Evolutionary conservation across 1,140 invertebrate genomes (phyloP), one percentile per base, ranked within the genome.

Genomic region (Scaptomyza pallida): DNA sequence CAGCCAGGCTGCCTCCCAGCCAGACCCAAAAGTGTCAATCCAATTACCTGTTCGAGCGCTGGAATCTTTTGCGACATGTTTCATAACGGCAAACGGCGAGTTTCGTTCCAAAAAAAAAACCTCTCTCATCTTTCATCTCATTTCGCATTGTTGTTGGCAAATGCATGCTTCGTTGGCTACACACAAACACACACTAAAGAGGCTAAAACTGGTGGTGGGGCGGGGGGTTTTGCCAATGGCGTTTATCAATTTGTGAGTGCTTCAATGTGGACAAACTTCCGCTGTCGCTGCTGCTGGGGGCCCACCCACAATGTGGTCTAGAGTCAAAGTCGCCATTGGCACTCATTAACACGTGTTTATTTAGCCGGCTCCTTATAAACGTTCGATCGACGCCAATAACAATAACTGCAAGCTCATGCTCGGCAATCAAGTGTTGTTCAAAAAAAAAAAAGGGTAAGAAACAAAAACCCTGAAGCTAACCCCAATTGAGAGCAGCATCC

Each of bases 51-150:
- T 88, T 88, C 82, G 82, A 88, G 83, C 75, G 78, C 82, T 72
- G 82, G 82, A 88, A 88, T 88, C 82, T 88, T 88, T 88, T 88
- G 83, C 82, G 82, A 88, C 82, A 88, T 88, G 82, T 89, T 88
- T 88, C 82, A 88, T 86, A 86, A 86, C 81, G 85, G 75, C 59
- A 37, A n/a, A n/a, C 43, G 35, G 63, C 63, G 62, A 65, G 52
- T 64, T 64, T 64, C 19, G 52, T 47, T 37, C 23, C 12, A 23
- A 21, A n/a, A 13, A 5, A 13, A 23, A 21, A 51, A 37, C 12
- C 33, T 19, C 12, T 15, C 15, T 13, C 21, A 17, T 12, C 26
- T 26, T 21, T 23, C 19, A 16, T 40, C 26, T 30, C 13, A n/a
- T 26, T 44, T 47, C 19, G 16, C 59, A 65, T 63, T 65, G 62